Conservation (phyloP, 2,113 vertebrate genomes). For the Apodemus sylvaticus region DNA sequence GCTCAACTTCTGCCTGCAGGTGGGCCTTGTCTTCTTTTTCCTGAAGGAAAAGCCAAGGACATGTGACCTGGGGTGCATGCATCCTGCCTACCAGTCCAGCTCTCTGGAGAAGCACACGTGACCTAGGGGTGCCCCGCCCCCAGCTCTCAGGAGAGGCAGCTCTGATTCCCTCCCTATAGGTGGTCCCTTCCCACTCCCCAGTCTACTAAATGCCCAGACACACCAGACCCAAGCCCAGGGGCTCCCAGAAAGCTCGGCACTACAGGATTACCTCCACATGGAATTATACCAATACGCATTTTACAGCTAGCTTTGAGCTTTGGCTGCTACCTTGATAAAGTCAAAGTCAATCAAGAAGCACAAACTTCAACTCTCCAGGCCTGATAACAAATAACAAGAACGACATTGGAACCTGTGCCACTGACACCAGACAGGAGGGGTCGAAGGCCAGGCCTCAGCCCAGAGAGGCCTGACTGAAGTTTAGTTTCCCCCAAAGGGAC, state of each 20-base stretch:
- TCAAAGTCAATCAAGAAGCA: neutral
- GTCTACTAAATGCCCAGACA: neutral
- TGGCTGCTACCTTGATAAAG: neutral
- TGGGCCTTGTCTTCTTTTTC: slow-evolving; percentile 95
- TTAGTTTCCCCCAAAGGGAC: neutral
- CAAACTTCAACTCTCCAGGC: neutral
- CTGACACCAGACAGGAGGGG: too few species aligned
- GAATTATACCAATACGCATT: too few species aligned
- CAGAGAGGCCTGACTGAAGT: neutral
- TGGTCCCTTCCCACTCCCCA: neutral
- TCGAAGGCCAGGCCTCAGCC: neutral
- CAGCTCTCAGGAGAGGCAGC: neutral
- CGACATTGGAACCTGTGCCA: fast-evolving
- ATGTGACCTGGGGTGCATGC: neutral
- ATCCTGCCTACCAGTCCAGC: neutral
- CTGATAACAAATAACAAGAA: neutral
- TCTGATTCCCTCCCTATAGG: fast-evolving
- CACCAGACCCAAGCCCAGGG: neutral
- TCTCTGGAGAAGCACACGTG: neutral
- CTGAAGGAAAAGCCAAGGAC: slow-evolving; percentile 81
- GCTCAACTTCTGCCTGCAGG: slow-evolving; percentile 94
- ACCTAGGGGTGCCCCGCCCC: neutral
- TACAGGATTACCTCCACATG: too few species aligned
- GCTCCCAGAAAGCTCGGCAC: neutral
- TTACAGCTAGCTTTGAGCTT: too few species aligned